Percentiles rank a stretch among this genome's conserved stretches.
phyloP scores from a whole-genome alignment of 1,140 invertebrate species.

The Apis florea region DNA sequence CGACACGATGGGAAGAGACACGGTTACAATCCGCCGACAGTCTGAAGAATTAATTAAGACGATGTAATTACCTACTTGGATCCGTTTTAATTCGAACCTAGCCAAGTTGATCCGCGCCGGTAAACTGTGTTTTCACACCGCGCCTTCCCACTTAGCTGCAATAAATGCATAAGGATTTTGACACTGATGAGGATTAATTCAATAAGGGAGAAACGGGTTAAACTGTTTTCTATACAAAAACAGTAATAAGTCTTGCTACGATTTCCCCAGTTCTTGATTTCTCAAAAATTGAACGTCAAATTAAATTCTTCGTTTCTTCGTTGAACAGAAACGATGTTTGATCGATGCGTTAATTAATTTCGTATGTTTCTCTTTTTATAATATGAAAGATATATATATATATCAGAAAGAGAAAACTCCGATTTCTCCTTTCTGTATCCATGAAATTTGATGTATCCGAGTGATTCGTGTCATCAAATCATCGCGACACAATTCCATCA shows the following conservation, averaged over 20 bases:
- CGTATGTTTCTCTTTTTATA: neutral
- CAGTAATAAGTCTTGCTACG: too few relatives aligned
- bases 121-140: conserved; percentile 5
- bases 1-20: neutral
- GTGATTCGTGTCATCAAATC: neutral
- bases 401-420: neutral
- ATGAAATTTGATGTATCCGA: neutral
- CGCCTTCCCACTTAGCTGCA: neutral
- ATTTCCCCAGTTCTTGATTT: neutral
- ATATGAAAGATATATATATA: neutral
- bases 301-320: too few relatives aligned
- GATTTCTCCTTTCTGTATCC: neutral
- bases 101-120: conserved; percentile 20
- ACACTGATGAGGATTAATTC: conserved; percentile 13
- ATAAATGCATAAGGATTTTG: conserved; percentile 7
- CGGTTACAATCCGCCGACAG: conserved; percentile 4
- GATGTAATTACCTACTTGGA: conserved; percentile 43
- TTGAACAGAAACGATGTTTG: too few relatives aligned
- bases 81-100: conserved; percentile 40
- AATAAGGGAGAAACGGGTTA: neutral
- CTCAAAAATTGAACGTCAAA: neutral
- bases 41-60: conserved; percentile 54
- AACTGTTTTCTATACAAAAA: neutral
- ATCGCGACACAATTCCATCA: neutral
- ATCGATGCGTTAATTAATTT: neutral